phyloP scores from a whole-genome alignment of 2,888 invertebrate species.

The Agrochola lota region DNA sequence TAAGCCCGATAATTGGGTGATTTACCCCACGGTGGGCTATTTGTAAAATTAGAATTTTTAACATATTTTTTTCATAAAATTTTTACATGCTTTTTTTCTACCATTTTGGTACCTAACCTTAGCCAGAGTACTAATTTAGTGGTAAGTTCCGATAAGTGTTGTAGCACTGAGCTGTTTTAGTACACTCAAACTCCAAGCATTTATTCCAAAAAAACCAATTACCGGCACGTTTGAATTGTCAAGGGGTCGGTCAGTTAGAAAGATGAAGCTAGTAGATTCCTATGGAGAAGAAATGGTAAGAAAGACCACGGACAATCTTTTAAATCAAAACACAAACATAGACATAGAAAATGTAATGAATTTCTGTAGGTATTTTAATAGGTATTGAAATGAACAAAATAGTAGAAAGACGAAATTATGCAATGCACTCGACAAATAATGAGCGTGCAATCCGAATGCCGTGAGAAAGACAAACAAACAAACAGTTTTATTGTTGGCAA shows the following conservation, averaged over 20 bases:
- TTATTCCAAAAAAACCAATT: no score
- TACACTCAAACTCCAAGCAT: no score
- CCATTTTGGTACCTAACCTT: neutral
- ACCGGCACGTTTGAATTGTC: no score
- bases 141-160: neutral
- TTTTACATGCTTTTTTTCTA: neutral
- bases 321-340: no score
- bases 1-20: constrained; percentile 64
- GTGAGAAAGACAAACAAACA: constrained; percentile 66
- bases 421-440: constrained; percentile 59
- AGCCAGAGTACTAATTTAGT: neutral
- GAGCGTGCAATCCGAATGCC: constrained; percentile 55
- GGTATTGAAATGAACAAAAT: constrained; percentile 17
- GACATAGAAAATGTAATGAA: neutral
- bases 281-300: no score
- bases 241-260: no score
- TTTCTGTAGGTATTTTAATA: neutral
- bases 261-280: no score
- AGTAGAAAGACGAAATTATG: constrained; percentile 31
- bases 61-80: neutral
- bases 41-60: neutral
- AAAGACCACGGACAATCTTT: no score
- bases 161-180: no score
- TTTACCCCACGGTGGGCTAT: constrained; percentile 61
- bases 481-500: constrained; percentile 59